Evolutionary conservation across 1,140 invertebrate species (phyloP).

Genomic region (Drosophila navojoa): DNA sequence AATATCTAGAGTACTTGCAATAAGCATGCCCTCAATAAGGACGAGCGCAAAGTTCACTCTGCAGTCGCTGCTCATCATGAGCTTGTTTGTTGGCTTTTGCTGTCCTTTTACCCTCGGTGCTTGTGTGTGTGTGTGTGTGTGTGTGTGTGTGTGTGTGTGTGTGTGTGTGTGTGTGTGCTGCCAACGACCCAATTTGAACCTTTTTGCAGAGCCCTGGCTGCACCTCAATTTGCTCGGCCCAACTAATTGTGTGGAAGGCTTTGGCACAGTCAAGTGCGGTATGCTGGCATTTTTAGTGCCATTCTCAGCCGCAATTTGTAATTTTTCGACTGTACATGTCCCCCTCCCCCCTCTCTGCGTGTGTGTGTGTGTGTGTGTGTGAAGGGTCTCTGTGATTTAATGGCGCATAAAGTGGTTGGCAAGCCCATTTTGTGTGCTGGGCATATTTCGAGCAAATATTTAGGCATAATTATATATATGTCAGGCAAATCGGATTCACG

Average conservation of each 20-base stretch:
- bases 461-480: slow-evolving; percentile 52
- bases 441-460: slow-evolving; percentile 49
- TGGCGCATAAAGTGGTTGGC: slow-evolving; percentile 54
- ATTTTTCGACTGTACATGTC: slow-evolving; percentile 34
- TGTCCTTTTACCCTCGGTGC: slow-evolving; percentile 4
- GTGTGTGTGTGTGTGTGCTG: slow-evolving; percentile 32
- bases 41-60: slow-evolving; percentile 2
- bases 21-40: slow-evolving; percentile 20
- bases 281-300: slow-evolving; percentile 46
- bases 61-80: slow-evolving; percentile 21
- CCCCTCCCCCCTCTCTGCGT: slow-evolving; percentile 30
- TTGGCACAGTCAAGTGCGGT: slow-evolving; percentile 13
- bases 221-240: slow-evolving; percentile 72
- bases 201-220: slow-evolving; percentile 44
- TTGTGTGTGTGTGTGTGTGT: background rate
- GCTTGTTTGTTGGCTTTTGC: slow-evolving; percentile 25
- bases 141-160: slow-evolving; percentile 14
- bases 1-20: background rate
- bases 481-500: slow-evolving; percentile 8
- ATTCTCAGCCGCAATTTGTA: slow-evolving; percentile 46
- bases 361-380: slow-evolving; percentile 8
- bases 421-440: slow-evolving; percentile 32
- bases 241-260: slow-evolving; percentile 77
- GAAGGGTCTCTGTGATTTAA: slow-evolving; percentile 53
- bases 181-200: slow-evolving; percentile 70